A percentile compares a stretch with the other conserved stretches of the same genome.
These are phyloP conservation scores for Scytalopus superciliaris DNA, from an alignment of 2,113 vertebrate species.

Conservation along the genomic window DNA sequence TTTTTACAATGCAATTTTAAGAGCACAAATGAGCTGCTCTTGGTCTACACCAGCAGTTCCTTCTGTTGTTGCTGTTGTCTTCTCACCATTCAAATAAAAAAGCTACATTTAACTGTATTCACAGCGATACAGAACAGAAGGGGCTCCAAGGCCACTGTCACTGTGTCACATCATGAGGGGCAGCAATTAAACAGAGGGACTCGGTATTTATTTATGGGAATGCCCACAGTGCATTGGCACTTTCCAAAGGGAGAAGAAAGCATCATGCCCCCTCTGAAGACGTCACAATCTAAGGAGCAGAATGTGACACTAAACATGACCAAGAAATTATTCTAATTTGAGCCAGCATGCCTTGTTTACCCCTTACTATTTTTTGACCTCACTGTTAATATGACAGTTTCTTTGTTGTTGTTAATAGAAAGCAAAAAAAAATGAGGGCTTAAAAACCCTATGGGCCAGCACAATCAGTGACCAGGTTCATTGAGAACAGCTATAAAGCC, in stretches of 20 bases:
- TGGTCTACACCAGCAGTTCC: background rate
- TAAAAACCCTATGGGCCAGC: constrained; percentile 61
- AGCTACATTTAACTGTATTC: background rate
- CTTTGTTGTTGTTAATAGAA: constrained; percentile 27
- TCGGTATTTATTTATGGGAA: constrained; percentile 25
- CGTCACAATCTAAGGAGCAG: background rate
- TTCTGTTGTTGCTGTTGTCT: background rate
- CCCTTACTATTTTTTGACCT: constrained; percentile 51
- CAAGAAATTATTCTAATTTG: background rate
- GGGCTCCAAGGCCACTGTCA: background rate
- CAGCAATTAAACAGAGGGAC: background rate
- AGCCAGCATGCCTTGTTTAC: constrained; percentile 41
- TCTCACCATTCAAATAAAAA: background rate
- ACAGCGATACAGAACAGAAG: background rate
- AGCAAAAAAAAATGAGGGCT: constrained; percentile 44
- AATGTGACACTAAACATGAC: constrained; percentile 19
- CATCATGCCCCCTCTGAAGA: background rate
- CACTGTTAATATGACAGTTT: constrained; percentile 52
- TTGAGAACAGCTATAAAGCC: constrained; percentile 70
- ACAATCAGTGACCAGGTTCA: constrained; percentile 51
- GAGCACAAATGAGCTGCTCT: background rate
- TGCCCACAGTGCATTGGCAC: background rate
- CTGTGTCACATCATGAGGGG: background rate
- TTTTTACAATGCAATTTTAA: background rate
- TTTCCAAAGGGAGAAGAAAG: background rate